Conservation (phyloP, 2,888 invertebrate species). For the Mechanitis messenoides region DNA sequence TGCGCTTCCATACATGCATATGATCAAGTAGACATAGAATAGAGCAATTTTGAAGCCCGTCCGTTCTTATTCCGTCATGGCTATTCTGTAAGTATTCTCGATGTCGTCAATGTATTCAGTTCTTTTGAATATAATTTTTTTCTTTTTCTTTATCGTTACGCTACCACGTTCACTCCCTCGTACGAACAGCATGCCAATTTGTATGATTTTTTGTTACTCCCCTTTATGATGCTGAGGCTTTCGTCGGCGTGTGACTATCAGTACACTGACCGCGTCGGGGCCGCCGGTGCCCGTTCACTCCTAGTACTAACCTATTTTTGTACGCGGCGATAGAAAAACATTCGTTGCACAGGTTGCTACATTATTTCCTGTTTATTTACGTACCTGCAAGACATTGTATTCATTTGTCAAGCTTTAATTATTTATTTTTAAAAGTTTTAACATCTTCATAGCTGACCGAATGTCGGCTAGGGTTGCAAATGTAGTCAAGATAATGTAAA, state of each 20-base stretch:
- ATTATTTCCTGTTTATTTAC: conserved; percentile 27
- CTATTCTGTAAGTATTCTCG: conserved; percentile 67
- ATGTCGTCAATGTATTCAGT: conserved; percentile 68
- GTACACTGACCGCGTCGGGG: conserved; percentile 72
- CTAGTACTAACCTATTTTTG: conserved; percentile 70
- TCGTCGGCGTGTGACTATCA: conserved; percentile 75
- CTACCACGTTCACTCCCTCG: conserved; percentile 76
- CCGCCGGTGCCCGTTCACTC: conserved; percentile 65
- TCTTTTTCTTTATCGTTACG: conserved; percentile 66
- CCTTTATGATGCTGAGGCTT: conserved; percentile 75
- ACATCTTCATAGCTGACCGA: conserved; percentile 7
- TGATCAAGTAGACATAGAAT: conserved; percentile 57
- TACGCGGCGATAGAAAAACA: conserved; percentile 37
- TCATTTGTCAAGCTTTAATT: conserved; percentile 18
- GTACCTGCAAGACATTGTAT: conserved; percentile 25
- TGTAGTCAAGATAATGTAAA: conserved; percentile 30
- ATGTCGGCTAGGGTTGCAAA: conserved; percentile 20
- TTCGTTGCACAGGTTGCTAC: conserved; percentile 34
- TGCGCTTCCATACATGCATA: conserved; percentile 57
- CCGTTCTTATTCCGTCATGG: conserved; percentile 54
- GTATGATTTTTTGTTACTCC: conserved; percentile 66
- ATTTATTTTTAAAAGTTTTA: conserved; percentile 8
- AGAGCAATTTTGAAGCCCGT: conserved; percentile 46
- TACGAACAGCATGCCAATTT: conserved; percentile 76
- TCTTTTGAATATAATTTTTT: conserved; percentile 48